Conservation (phyloP, 2,113 vertebrate species). For the Amia ocellicauda region DNA sequence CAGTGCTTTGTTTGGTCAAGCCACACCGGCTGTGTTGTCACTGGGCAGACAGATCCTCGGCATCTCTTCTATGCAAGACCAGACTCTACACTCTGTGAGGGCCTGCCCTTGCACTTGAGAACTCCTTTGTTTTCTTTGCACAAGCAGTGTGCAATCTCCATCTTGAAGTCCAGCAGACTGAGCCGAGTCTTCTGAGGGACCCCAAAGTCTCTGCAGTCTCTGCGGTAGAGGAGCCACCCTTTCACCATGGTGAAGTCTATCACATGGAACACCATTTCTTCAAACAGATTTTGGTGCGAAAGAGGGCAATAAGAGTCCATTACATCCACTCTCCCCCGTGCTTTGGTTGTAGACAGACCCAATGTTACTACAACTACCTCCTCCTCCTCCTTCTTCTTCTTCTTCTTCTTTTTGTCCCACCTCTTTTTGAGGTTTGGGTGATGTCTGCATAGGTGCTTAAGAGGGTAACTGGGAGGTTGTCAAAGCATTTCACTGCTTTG, state of each 20-base stretch:
- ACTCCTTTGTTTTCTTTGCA: background rate
- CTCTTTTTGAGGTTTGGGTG: conserved; percentile 8
- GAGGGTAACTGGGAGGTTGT: conserved; percentile 8
- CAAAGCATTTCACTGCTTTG: conserved; percentile 17
- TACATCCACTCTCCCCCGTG: conserved; percentile 26
- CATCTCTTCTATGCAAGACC: too few species aligned
- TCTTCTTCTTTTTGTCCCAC: conserved; percentile 16
- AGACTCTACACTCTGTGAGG: too few species aligned
- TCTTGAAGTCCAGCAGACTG: conserved; percentile 10
- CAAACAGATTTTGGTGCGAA: conserved; percentile 10
- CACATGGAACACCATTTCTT: conserved; percentile 25
- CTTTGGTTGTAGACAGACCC: conserved; percentile 16
- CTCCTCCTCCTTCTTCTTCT: conserved; percentile 8
- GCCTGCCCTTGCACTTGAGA: background rate
- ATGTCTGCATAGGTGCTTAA: conserved; percentile 9
- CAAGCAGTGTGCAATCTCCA: conserved; percentile 6
- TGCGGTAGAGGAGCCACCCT: conserved; percentile 15
- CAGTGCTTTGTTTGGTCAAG: too few species aligned
- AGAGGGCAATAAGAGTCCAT: conserved; percentile 19
- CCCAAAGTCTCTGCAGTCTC: conserved; percentile 2
- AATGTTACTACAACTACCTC: conserved; percentile 12
- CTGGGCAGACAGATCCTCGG: too few species aligned
- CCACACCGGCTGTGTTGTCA: too few species aligned
- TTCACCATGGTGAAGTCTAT: conserved; percentile 10
- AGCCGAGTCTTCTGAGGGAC: background rate